A percentile compares a stretch with the other conserved stretches of the same genome.
Conservation (phyloP, 1,140 invertebrate species). For the Diplogasteroides magnus region DNA sequence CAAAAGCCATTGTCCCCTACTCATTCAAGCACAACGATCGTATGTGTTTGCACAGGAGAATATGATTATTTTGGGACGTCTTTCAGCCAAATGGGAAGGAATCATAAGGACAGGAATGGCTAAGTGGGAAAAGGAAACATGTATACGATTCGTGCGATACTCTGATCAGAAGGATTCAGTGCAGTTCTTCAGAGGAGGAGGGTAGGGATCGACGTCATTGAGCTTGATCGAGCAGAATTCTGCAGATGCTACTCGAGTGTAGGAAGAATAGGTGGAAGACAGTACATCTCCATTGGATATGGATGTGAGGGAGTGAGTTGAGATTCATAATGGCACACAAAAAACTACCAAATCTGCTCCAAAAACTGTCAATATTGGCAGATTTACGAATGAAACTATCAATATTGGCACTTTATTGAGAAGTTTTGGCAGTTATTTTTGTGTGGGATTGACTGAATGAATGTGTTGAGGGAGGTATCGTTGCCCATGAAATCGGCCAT, state of each 20-base stretch:
- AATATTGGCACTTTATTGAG: neutral
- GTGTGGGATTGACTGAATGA: too few species aligned
- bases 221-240: neutral
- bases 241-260: slow-evolving; percentile 52
- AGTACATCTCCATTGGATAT: slow-evolving; percentile 51
- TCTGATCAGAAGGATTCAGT: slow-evolving; percentile 42
- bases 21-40: slow-evolving; percentile 43
- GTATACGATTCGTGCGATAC: slow-evolving; percentile 44
- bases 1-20: slow-evolving; percentile 46
- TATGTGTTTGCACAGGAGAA: slow-evolving; percentile 18
- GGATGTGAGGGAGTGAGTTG: slow-evolving; percentile 52
- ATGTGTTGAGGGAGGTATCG: slow-evolving; percentile 29
- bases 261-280: slow-evolving; percentile 43
- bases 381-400: neutral
- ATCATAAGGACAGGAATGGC: slow-evolving; percentile 43
- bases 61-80: neutral
- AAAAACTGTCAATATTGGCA: too few species aligned
- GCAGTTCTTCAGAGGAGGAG: slow-evolving; percentile 49
- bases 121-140: slow-evolving; percentile 50
- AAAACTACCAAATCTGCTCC: neutral
- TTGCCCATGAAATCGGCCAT: slow-evolving; percentile 35
- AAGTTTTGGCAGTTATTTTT: too few species aligned
- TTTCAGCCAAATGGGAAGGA: slow-evolving; percentile 46
- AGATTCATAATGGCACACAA: neutral
- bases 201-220: slow-evolving; percentile 26